phyloP scores from a whole-genome alignment of 2,797 vertebrate genomes.

The Vipera ursinii region DNA sequence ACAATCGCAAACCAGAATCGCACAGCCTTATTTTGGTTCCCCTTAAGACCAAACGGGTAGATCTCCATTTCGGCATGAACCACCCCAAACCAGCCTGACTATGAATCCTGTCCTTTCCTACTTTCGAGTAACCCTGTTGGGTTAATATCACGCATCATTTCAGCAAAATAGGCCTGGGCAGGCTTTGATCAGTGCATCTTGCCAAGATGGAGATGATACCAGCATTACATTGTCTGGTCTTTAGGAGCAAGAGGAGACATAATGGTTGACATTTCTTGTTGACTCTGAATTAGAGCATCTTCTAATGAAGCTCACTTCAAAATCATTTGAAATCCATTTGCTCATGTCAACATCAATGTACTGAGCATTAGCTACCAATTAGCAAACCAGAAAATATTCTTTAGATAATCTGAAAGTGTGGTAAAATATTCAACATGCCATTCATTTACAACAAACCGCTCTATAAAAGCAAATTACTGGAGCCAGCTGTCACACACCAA shows the following conservation, averaged over 20 bases:
- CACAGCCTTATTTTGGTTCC: not conserved
- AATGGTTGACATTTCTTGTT: conserved; percentile 62
- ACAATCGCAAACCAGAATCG: not conserved
- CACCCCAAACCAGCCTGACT: not conserved
- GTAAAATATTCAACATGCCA: conserved; percentile 73
- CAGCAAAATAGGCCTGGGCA: fast-evolving
- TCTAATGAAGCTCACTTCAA: conserved; percentile 73
- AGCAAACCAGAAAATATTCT: conserved; percentile 76
- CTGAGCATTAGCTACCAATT: conserved; percentile 77
- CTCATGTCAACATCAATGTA: conserved; percentile 78
- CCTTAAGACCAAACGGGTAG: not conserved
- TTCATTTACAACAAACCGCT: conserved; percentile 72
- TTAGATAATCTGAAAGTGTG: conserved; percentile 74
- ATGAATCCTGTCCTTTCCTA: not conserved
- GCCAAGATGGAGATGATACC: fast-evolving
- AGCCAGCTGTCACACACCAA: conserved; percentile 73
- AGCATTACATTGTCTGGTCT: fast-evolving
- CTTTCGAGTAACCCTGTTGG: not conserved
- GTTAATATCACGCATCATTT: not conserved
- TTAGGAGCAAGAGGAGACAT: not conserved
- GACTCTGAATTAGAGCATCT: conserved; percentile 73
- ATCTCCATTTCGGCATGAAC: not conserved
- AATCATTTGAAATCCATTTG: conserved; percentile 76
- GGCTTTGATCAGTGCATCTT: not conserved
- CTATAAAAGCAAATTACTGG: conserved; percentile 75